These are phyloP conservation scores for Tokudaia tokunoshimensis DNA, from an alignment of 2,797 vertebrate genomes.

Conservation along the genomic window DNA sequence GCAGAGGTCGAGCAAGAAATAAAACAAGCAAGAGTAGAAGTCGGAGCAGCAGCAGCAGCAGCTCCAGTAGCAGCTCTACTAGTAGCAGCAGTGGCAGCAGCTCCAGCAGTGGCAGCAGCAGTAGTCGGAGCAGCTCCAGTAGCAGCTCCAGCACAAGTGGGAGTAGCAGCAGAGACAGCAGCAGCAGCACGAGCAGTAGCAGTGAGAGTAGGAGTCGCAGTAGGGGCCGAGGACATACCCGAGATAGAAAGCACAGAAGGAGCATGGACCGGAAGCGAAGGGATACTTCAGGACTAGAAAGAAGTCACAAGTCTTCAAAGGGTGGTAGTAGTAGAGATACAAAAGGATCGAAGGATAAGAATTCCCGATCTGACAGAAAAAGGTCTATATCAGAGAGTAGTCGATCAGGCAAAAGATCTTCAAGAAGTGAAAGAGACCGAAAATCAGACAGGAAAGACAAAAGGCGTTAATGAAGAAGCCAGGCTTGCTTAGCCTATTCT, in stretches of 20 bases:
- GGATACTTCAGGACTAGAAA: conserved; percentile 91
- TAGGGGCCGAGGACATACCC: conserved; percentile 90
- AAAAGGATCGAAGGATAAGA: conserved; percentile 94
- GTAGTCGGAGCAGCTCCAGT: conserved; percentile 90
- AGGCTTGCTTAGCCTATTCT: conserved; percentile 90
- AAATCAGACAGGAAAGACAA: conserved; percentile 99
- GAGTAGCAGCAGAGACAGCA: conserved; percentile 88
- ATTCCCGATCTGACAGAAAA: conserved; percentile 91
- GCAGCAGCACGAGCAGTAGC: conserved; percentile 89
- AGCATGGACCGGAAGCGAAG: conserved; percentile 92
- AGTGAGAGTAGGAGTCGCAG: conserved; percentile 92
- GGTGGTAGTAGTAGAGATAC: conserved; percentile 92
- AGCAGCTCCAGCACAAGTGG: conserved; percentile 90
- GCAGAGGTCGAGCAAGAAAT: conserved; percentile 90
- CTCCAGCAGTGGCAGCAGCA: conserved; percentile 92
- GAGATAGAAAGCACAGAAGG: conserved; percentile 93
- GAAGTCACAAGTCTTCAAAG: conserved; percentile 93
- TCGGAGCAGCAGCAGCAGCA: conserved; percentile 93
- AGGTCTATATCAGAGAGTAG: conserved; percentile 92
- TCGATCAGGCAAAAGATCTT: conserved; percentile 93
- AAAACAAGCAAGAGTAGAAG: conserved; percentile 92
- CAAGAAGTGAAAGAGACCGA: conserved; percentile 95
- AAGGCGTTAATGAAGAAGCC: conserved; percentile 93
- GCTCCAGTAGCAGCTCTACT: conserved; percentile 92
- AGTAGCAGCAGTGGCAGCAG: conserved; percentile 92